Base-by-base conservation (phyloP, 2,797 vertebrate species). In the Sphenodon punctatus region DNA sequence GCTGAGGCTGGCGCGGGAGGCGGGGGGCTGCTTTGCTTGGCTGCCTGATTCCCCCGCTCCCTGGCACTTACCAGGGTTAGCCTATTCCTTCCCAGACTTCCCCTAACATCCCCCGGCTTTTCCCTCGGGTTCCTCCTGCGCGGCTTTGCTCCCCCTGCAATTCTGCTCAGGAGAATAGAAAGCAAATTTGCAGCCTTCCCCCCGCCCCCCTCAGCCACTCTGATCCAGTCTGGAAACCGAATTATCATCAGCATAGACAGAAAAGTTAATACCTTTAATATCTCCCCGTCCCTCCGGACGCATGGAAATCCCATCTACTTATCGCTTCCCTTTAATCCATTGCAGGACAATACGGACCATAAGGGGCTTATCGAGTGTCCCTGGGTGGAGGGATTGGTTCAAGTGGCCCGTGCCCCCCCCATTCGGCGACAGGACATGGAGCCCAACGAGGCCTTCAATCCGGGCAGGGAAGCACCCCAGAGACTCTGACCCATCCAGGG, bases 251-350 rank as follows among this genome's bases (percentile, higher is more conserved):
- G 75, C 80, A 72, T 65, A 61, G 88, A 77, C 41, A 6, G 87
- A 73, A 75, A 78, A 82, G 86, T 86, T 93, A 93, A 94, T 89
- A 32, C 89, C 82, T 66, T 77, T 84, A 84, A 56, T 89, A 86
- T 80, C 84, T 78, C 42, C 73, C 81, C 0, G 53, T 92, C 88
- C 88, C 92, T 71, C 84, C 1, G 68, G 91, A 86, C 2, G 1
- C 63, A 0, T 5, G 78, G 89, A 81, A 94, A 93, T 87, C 93
- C 88, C 81, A n/a, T 38, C 45, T 14, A 49, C 78, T 93, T 82
- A 85, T 87, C 79, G 1, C 90, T 84, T 74, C 16, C 82, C 79
- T 82, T 72, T 90, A 90, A 90, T 93, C 91, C 92, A 79, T 78
- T 66, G 1, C 74, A 27, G 69, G 61, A 39, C 66, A 84, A 78